Evolutionary conservation across 2,797 vertebrate species (phyloP).

Genomic region (Anniella stebbinsi): DNA sequence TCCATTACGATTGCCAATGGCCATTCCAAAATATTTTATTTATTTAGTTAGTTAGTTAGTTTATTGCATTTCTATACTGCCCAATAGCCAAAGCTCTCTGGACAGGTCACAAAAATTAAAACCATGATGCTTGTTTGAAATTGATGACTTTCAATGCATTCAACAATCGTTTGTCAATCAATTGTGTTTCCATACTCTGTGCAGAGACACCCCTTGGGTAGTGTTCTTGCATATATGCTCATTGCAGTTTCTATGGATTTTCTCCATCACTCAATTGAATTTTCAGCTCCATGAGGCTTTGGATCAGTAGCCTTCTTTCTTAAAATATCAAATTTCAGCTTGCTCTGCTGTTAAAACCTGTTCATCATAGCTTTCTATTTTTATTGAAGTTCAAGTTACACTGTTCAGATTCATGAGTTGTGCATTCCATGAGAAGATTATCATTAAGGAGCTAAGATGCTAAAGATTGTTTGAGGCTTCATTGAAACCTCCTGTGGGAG

Average conservation of each 20-base stretch:
- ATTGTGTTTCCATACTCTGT: constrained; percentile 94
- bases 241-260: constrained; percentile 89
- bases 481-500: not conserved
- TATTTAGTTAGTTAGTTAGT: too few relatives aligned
- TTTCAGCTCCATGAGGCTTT: constrained; percentile 86
- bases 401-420: not conserved
- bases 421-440: not conserved
- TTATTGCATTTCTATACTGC: too few relatives aligned
- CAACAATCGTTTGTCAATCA: constrained; percentile 94
- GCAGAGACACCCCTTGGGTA: constrained; percentile 92
- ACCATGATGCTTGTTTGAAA: constrained; percentile 98
- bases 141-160: constrained; percentile 96
- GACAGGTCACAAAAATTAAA: too few relatives aligned
- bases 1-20: constrained; percentile 97
- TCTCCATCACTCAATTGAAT: constrained; percentile 91
- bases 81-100: too few relatives aligned
- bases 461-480: not conserved
- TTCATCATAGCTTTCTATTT: not conserved
- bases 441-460: not conserved
- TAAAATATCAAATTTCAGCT: constrained; percentile 94
- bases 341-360: constrained; percentile 97
- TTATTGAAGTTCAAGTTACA: not conserved
- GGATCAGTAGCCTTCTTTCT: constrained; percentile 94
- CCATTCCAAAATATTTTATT: constrained; percentile 98
- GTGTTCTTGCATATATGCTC: constrained; percentile 93